Conservation (phyloP, 1,140 invertebrate genomes). For the Drosophila biarmipes region DNA sequence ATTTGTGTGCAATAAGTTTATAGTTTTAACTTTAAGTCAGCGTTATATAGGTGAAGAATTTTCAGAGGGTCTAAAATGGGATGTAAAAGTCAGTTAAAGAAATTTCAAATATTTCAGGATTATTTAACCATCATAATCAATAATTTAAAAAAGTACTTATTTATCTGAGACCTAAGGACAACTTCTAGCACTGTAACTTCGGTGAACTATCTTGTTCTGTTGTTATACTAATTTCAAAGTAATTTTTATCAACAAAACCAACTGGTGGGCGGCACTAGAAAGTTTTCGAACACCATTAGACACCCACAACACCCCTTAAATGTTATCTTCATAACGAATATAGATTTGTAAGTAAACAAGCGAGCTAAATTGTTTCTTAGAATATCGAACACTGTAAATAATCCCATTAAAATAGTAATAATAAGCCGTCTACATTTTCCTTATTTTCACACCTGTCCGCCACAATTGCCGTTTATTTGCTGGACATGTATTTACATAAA, state of each 20-base stretch:
- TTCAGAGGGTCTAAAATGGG: too few species aligned
- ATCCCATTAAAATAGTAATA: background rate
- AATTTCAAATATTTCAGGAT: too few species aligned
- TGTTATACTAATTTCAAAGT: background rate
- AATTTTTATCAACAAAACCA: conserved; percentile 1
- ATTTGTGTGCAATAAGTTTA: too few species aligned
- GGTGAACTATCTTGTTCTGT: background rate
- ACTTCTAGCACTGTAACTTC: too few species aligned
- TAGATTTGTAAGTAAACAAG: conserved; percentile 17
- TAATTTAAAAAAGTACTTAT: too few species aligned
- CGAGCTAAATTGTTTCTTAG: conserved; percentile 6
- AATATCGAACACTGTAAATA: conserved; percentile 20
- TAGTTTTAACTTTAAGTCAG: too few species aligned
- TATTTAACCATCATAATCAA: background rate
- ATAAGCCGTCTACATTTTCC: conserved; percentile 9
- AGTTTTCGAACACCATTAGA: background rate
- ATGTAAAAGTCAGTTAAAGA: too few species aligned
- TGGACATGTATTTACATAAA: conserved; percentile 44
- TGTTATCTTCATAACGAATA: background rate
- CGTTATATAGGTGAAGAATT: too few species aligned
- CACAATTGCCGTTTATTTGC: conserved; percentile 54
- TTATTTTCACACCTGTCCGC: conserved; percentile 41
- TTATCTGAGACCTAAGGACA: too few species aligned
- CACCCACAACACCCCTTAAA: background rate
- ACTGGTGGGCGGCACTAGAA: background rate